Evolutionary conservation across 2,888 invertebrate species (phyloP).

Genomic region (Physocephala rufipes): DNA sequence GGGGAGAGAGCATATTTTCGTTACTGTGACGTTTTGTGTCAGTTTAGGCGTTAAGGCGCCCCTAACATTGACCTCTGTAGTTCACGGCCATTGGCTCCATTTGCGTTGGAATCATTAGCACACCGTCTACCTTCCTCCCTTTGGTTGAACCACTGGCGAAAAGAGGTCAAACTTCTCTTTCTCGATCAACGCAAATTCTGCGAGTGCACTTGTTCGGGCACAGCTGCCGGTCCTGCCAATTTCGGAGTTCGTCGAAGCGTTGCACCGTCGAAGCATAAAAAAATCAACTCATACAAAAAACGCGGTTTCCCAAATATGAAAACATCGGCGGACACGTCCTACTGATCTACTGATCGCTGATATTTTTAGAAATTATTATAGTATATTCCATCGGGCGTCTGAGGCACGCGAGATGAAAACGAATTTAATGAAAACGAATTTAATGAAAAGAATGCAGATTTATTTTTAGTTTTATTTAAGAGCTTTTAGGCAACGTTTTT

Average conservation of each 20-base stretch:
- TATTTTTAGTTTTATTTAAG: not conserved
- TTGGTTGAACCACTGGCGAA: not conserved
- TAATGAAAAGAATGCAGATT: not conserved
- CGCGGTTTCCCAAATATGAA: too few relatives aligned
- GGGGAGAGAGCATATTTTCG: too few relatives aligned
- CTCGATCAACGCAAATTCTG: conserved; percentile 19
- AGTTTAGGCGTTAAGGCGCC: too few relatives aligned
- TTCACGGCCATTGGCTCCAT: too few relatives aligned
- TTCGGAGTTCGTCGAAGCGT: not conserved
- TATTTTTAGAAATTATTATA: not conserved
- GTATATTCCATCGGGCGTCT: conserved; percentile 15
- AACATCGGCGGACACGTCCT: conserved; percentile 13
- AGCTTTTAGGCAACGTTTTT: not conserved
- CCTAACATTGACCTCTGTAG: too few relatives aligned
- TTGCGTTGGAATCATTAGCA: too few relatives aligned
- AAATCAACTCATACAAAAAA: too few relatives aligned
- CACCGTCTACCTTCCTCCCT: too few relatives aligned
- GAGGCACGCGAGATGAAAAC: conserved; percentile 41
- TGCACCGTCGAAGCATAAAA: too few relatives aligned
- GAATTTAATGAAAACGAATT: not conserved
- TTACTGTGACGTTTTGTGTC: too few relatives aligned
- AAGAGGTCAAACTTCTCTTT: not conserved
- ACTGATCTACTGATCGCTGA: conserved; percentile 23
- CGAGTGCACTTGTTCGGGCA: not conserved
- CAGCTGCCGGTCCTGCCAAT: conserved; percentile 28